Evolutionary conservation across 2,888 invertebrate species (phyloP).

Genomic region (Mimachlamys varia): DNA sequence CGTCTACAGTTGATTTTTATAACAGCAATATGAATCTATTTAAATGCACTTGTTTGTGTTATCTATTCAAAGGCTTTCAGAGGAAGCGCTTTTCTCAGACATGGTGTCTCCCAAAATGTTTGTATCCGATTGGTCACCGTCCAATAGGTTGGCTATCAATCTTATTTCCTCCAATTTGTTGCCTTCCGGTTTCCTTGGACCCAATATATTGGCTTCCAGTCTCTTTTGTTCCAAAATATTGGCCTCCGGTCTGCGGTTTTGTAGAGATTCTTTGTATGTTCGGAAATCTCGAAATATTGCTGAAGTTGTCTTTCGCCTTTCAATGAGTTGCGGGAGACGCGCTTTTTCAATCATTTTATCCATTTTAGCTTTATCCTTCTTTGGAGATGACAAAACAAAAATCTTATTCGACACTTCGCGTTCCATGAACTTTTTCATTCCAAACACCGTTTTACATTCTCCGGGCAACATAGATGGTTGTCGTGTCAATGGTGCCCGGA

Average conservation of each 20-base stretch:
- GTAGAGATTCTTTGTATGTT: constrained; percentile 36
- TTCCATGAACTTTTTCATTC: constrained; percentile 47
- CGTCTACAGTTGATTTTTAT: background rate
- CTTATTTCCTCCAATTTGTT: no score
- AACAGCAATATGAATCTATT: no score
- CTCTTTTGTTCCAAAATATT: background rate
- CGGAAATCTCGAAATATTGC: constrained; percentile 46
- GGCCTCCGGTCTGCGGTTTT: background rate
- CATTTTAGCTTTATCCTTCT: constrained; percentile 40
- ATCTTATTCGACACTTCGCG: constrained; percentile 44
- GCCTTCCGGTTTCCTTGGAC: no score
- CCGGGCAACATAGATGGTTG: constrained; percentile 42
- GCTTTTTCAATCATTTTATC: constrained; percentile 41
- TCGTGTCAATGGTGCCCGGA: background rate
- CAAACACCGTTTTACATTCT: constrained; percentile 45
- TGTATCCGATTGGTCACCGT: no score
- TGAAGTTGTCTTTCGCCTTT: constrained; percentile 44
- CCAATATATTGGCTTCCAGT: background rate
- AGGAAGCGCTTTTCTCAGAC: background rate
- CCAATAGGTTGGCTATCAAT: no score
- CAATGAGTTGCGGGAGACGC: constrained; percentile 41
- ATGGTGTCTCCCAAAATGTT: no score
- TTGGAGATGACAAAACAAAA: constrained; percentile 32
- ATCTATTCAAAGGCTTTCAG: background rate
- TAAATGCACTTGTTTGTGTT: background rate